These are phyloP conservation scores for Sinocyclocheilus maitianheensis DNA, from an alignment of 2,113 vertebrate genomes.

Conservation along the genomic window DNA sequence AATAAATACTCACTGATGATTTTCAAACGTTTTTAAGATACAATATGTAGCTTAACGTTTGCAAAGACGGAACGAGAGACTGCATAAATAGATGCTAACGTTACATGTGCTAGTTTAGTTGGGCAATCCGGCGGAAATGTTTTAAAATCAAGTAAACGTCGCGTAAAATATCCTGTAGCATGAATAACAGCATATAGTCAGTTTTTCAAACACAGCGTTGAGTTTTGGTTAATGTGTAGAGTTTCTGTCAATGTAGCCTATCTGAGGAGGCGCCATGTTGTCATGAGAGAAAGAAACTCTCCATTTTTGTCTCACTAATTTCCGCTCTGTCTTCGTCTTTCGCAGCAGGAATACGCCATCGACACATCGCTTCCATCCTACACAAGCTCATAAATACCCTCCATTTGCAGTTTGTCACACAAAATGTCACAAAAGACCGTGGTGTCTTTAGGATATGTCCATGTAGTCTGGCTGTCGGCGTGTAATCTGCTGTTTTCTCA, in stretches of 20 bases:
- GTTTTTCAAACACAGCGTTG: background rate
- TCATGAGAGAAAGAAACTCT: constrained; percentile 77
- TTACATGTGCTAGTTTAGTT: background rate
- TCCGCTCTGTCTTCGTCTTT: constrained; percentile 69
- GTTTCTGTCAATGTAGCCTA: constrained; percentile 67
- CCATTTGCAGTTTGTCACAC: background rate
- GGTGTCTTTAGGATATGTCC: constrained; percentile 35
- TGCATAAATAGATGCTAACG: background rate
- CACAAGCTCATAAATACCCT: background rate
- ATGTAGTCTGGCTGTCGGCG: constrained; percentile 40
- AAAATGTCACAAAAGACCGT: background rate
- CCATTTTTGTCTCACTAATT: constrained; percentile 81
- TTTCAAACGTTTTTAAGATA: background rate
- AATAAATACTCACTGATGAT: background rate
- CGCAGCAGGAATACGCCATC: constrained; percentile 37
- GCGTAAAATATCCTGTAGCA: background rate
- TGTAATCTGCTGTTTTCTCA: constrained; percentile 32
- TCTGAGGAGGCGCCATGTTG: constrained; percentile 80
- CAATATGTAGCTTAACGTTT: background rate
- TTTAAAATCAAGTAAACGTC: background rate
- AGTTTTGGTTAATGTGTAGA: constrained; percentile 53
- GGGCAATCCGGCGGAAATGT: background rate
- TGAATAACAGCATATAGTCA: background rate
- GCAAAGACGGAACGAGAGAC: too few relatives aligned
- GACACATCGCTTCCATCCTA: background rate